Percentiles rank a stretch among this genome's conserved stretches.
These are phyloP conservation scores for Cylindroiulus punctatus DNA, from an alignment of 2,888 invertebrate species.

Conservation along the genomic window DNA sequence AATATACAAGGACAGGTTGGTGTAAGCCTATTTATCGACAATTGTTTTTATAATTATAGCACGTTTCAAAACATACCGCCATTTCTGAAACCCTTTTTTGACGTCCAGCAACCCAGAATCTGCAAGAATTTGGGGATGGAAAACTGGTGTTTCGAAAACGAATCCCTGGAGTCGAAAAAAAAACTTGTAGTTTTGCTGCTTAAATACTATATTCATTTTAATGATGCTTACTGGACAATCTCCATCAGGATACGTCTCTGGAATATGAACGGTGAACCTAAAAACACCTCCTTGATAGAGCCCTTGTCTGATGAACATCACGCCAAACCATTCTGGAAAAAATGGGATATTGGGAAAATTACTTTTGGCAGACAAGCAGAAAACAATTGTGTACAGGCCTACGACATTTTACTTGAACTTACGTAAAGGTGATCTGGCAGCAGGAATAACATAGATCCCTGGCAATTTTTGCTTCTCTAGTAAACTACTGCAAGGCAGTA, in stretches of 20 bases:
- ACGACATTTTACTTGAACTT: slow-evolving; percentile 67
- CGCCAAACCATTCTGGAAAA: slow-evolving; percentile 88
- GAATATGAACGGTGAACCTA: slow-evolving; percentile 85
- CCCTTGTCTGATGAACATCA: slow-evolving; percentile 88
- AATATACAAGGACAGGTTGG: too few species aligned
- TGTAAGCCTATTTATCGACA: too few species aligned
- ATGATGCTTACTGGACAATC: slow-evolving; percentile 79
- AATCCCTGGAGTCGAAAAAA: slow-evolving; percentile 73
- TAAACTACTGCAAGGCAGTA: slow-evolving; percentile 74
- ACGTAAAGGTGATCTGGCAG: slow-evolving; percentile 83
- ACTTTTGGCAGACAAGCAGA: neutral
- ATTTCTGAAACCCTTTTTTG: slow-evolving; percentile 81
- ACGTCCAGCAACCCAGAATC: slow-evolving; percentile 82
- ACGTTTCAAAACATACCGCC: slow-evolving; percentile 72
- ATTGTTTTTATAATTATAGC: neutral
- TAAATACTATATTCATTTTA: neutral
- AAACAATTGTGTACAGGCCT: neutral
- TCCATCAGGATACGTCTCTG: slow-evolving; percentile 87
- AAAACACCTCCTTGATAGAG: slow-evolving; percentile 90
- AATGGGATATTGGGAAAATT: slow-evolving; percentile 54
- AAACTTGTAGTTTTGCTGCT: neutral
- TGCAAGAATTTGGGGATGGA: slow-evolving; percentile 86
- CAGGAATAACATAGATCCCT: slow-evolving; percentile 93
- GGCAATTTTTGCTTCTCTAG: slow-evolving; percentile 84
- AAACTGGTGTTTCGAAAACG: slow-evolving; percentile 83